Evolutionary conservation across 37 sponge, comb jelly and placozoan genomes (phyloP), one percentile per base, ranked within the genome.

Genomic region (Dysidea cf. avara): DNA sequence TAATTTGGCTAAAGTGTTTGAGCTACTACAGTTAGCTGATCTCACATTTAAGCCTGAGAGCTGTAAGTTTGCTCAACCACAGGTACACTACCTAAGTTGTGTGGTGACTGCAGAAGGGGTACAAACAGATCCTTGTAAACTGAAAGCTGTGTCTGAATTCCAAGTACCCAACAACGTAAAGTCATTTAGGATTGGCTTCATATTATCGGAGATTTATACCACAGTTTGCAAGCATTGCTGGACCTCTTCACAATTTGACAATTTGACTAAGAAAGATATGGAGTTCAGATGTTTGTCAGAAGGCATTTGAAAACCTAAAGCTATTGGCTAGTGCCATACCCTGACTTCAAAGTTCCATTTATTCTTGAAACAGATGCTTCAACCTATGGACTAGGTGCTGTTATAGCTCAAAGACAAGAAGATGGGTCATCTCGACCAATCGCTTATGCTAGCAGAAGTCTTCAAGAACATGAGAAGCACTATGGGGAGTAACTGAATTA

Each of bases 311-410:
- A 26, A 1, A 71, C 51, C 66, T 84, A 58, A 84, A 84, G 61
- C 2, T 5, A 79, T 17, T 68, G 80, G 1, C 46, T 85, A 0
- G 53, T 79, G 34, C 62, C 61, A 2, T 85, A 46, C 34, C 86
- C 80, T 16, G 61, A 78, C 26, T 78, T 78, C 47, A 13, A 39
- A 0, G 0, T 26, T 2, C 25, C 39, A 5, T 86, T 80, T 43
- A 18, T 56, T 16, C 36, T 85, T 53, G 80, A 85, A 24, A 85
- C 86, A 11, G 86, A 85, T 72, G 80, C 86, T 7, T 79, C 80
- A 1, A 60, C 53, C 1, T 30, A 1, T 2, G 86, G 80, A 2
- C 62, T 85, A 1, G 86, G 86, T 12, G 86, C 79, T 21, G 80
- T 85, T 7, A 38, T 85, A 14, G 71, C 75, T 1, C 86, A 85